phyloP scores from a whole-genome alignment of 1,140 invertebrate species.

The Ladona fulva region DNA sequence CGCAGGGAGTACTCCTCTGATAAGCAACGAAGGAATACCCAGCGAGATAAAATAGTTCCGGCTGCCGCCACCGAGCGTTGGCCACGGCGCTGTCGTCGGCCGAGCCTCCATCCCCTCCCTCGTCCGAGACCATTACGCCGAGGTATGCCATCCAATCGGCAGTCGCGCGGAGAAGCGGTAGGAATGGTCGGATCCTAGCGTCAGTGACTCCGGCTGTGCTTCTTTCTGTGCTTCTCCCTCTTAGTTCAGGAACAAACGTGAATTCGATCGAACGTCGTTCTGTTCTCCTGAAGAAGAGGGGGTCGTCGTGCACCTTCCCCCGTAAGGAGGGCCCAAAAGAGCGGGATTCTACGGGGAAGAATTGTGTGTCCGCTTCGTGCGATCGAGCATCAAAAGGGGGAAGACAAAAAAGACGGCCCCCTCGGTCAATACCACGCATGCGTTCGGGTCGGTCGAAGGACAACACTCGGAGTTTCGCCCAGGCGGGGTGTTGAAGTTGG shows the following conservation, averaged over 20 bases:
- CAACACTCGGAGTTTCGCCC: not conserved
- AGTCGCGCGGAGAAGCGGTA: not conserved
- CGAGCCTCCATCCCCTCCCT: not conserved
- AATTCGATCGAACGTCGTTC: no score
- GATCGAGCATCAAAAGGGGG: not conserved
- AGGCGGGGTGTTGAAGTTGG: not conserved
- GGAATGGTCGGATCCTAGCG: not conserved
- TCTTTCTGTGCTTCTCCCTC: no score
- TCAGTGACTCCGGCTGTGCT: no score
- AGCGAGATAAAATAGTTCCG: conserved; percentile 4
- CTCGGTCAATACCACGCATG: not conserved
- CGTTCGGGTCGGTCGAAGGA: not conserved
- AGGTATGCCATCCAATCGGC: not conserved
- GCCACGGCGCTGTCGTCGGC: not conserved
- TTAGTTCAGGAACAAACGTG: no score
- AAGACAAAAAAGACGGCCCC: not conserved
- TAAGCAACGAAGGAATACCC: not conserved
- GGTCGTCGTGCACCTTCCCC: no score
- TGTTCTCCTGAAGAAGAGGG: not conserved
- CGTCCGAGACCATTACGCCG: not conserved
- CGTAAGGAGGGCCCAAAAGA: no score
- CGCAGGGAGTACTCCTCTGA: not conserved
- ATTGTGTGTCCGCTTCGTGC: no score
- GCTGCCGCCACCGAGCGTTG: not conserved
- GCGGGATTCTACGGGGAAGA: no score